Base-by-base conservation (phyloP, 2,888 invertebrate species). In the Caenorhabditis afra region DNA sequence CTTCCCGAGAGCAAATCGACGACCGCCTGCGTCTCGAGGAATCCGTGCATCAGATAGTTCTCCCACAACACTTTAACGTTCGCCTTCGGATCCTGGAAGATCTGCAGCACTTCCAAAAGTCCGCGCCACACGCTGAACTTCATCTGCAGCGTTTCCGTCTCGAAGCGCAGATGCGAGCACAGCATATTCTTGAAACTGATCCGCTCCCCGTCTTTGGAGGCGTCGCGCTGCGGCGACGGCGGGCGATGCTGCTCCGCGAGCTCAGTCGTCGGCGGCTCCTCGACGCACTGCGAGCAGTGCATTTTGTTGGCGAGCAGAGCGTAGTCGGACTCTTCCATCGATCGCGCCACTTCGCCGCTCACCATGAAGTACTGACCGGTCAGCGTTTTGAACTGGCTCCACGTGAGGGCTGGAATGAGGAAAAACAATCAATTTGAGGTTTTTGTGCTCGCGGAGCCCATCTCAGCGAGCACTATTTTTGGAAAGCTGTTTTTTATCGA, bases 111-210 rank as follows among this genome's bases (percentile, higher is more conserved):
- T 59, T 84, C 84, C n/a, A 84, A 52, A 14, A 84, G 57, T 39
- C 87, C 89, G 44, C 89, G 80, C 90, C 90, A 90, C 4, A 90
- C 74, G 47, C 86, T 85, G 75, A 90, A 88, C 44, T 82, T 53
- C 70, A 86, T 78, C 41, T 81, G 76, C 10, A 71, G 66, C 3
- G 78, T 82, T 35, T 83, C 82, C 10, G 75, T 81, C 16, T 87
- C 88, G 65, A 87, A 90, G n/a, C 83, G 78, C 12, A 90, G 64
- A 83, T 90, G 90, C 0, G 90, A 87, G 53, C 90, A 90, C 8
- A 90, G 74, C 57, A 87, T 84, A 67, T 90, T 90, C 67, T 90
- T 90, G 81, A 89, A 90, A n/a, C 84, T 84, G 14, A 89, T 80
- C 14, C n/a, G 49, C 1, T 50, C 39, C 23, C n/a, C n/a, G n/a